phyloP scores from a whole-genome alignment of 2,888 invertebrate species.

The Reticulitermes lucifugus region DNA sequence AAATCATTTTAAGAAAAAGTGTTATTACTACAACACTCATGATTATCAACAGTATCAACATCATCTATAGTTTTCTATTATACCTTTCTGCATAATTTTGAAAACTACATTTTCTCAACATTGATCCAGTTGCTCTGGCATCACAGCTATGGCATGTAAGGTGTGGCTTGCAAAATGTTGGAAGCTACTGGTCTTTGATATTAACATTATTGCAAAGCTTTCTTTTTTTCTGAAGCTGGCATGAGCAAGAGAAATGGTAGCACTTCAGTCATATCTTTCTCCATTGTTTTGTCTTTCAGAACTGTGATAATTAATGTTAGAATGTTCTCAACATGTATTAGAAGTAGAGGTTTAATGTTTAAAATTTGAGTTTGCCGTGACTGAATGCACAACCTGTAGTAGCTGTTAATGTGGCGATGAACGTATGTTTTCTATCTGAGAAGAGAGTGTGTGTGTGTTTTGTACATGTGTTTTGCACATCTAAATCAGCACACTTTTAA shows the following conservation, averaged over 20 bases:
- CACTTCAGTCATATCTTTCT: conserved; percentile 22
- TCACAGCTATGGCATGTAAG: background rate
- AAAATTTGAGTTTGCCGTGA: background rate
- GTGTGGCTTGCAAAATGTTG: background rate
- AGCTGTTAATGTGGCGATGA: background rate
- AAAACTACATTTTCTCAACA: too few species aligned
- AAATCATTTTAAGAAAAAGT: too few species aligned
- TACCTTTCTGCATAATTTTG: too few species aligned
- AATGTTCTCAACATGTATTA: background rate
- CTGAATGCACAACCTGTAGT: background rate
- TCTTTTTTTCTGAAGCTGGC: conserved; percentile 25
- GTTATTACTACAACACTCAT: too few species aligned
- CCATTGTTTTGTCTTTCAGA: conserved; percentile 7
- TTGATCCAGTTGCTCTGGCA: too few species aligned
- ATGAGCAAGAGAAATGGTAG: conserved; percentile 22
- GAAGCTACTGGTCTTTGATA: background rate
- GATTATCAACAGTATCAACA: too few species aligned
- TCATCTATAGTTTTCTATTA: too few species aligned
- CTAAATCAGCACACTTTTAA: background rate
- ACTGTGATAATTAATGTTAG: conserved; percentile 14
- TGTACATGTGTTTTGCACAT: background rate
- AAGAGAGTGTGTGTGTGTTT: background rate
- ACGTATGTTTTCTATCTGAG: background rate
- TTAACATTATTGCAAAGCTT: conserved; percentile 23
- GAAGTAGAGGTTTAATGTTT: background rate